Percentiles rank a stretch among this genome's conserved stretches.
These are phyloP conservation scores for Halcyon malimbica DNA, from an alignment of 2,113 vertebrate species.

Conservation along the genomic window DNA sequence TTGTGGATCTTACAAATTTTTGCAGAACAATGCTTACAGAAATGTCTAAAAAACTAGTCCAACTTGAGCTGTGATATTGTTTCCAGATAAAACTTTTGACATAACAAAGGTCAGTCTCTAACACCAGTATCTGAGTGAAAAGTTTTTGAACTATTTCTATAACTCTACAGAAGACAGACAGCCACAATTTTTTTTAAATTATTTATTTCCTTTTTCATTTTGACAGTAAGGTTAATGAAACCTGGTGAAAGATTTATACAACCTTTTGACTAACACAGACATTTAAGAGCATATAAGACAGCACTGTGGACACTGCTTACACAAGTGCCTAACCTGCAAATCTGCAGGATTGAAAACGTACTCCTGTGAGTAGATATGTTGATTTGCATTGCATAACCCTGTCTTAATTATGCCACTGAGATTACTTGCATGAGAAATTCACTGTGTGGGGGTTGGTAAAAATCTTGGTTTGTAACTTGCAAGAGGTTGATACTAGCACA, in stretches of 20 bases:
- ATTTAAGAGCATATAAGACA: neutral
- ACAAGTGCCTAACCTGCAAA: neutral
- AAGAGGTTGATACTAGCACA: neutral
- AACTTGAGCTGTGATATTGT: neutral
- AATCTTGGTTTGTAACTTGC: neutral
- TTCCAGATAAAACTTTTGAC: neutral
- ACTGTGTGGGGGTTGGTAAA: neutral
- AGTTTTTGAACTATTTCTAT: neutral
- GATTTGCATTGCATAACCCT: constrained; percentile 17
- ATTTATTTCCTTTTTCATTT: neutral
- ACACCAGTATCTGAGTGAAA: neutral
- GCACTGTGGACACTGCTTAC: neutral
- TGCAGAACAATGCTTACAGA: neutral
- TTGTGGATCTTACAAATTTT: neutral
- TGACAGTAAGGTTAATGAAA: neutral
- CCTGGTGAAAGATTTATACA: neutral
- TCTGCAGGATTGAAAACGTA: neutral
- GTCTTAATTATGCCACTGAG: neutral
- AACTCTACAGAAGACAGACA: neutral
- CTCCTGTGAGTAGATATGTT: neutral
- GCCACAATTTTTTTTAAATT: neutral
- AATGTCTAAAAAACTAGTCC: neutral
- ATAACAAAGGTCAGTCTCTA: neutral
- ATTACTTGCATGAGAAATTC: constrained; percentile 11
- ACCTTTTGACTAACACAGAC: neutral